phyloP scores from a whole-genome alignment of 2,888 invertebrate species.

The Baronia brevicornis region DNA sequence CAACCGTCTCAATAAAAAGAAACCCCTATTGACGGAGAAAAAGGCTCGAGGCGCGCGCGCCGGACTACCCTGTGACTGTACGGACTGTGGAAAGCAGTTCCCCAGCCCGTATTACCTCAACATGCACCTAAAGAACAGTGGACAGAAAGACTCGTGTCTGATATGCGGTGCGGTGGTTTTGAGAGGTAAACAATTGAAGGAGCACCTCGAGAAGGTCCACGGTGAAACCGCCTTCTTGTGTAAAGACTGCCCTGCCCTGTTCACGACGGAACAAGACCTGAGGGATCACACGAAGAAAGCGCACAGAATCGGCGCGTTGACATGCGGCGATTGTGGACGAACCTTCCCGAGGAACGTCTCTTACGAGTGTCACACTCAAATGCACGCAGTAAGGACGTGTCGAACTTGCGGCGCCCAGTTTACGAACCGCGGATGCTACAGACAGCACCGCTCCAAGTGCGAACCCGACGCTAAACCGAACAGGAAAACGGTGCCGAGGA shows the following conservation, averaged over 20 bases:
- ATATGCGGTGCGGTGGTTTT: slow-evolving; percentile 40
- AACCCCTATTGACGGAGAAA: slow-evolving; percentile 25
- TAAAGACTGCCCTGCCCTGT: slow-evolving; percentile 44
- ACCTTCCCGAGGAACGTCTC: slow-evolving; percentile 42
- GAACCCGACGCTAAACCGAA: slow-evolving; percentile 58
- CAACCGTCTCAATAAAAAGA: slow-evolving; percentile 25
- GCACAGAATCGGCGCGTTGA: slow-evolving; percentile 38
- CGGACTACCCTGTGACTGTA: slow-evolving; percentile 43
- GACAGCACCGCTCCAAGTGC: slow-evolving; percentile 51
- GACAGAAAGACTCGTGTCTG: slow-evolving; percentile 52
- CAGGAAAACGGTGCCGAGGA: slow-evolving; percentile 34
- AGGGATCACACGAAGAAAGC: slow-evolving; percentile 37
- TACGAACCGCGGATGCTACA: slow-evolving; percentile 54
- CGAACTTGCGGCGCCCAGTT: slow-evolving; percentile 51
- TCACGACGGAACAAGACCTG: slow-evolving; percentile 29
- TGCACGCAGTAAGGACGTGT: slow-evolving; percentile 59
- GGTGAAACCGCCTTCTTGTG: slow-evolving; percentile 34
- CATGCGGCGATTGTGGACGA: slow-evolving; percentile 53
- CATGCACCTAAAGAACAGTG: slow-evolving; percentile 53
- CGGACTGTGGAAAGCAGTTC: slow-evolving; percentile 53
- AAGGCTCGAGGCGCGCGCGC: slow-evolving; percentile 31
- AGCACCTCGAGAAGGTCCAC: slow-evolving; percentile 40
- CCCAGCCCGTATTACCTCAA: slow-evolving; percentile 46
- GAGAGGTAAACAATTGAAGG: slow-evolving; percentile 41
- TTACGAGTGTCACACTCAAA: slow-evolving; percentile 49